These are phyloP conservation scores for Nomada ferruginata DNA, from an alignment of 2,888 invertebrate species.

Conservation along the genomic window DNA sequence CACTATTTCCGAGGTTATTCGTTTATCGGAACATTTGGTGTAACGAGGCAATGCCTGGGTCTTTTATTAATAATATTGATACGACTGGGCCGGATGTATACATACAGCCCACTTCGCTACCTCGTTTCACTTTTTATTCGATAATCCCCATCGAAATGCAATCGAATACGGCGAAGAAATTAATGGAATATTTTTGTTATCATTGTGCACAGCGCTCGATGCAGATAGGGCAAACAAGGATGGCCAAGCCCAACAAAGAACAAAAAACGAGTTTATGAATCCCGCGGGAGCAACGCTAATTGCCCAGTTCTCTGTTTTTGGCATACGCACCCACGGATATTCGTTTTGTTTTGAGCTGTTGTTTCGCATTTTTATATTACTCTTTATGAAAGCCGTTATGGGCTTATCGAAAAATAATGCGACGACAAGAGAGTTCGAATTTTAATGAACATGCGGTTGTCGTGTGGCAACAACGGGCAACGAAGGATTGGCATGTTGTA, in stretches of 20 bases:
- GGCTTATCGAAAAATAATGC: neutral
- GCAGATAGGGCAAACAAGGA: slow-evolving; percentile 44
- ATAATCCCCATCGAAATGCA: slow-evolving; percentile 60
- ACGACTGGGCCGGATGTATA: slow-evolving; percentile 41
- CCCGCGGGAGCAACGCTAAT: slow-evolving; percentile 55
- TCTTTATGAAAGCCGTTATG: slow-evolving; percentile 21
- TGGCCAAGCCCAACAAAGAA: slow-evolving; percentile 36
- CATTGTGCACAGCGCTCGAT: slow-evolving; percentile 43
- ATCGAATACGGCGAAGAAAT: slow-evolving; percentile 57
- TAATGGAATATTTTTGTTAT: slow-evolving; percentile 66
- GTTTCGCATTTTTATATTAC: slow-evolving; percentile 52
- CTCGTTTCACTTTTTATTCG: slow-evolving; percentile 40
- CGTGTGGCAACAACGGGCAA: slow-evolving; percentile 5
- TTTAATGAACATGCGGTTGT: slow-evolving; percentile 36
- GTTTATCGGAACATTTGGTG: slow-evolving; percentile 54
- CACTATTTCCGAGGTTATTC: slow-evolving; percentile 26
- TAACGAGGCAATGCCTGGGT: slow-evolving; percentile 27
- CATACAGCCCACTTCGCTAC: neutral
- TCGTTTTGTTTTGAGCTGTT: slow-evolving; percentile 24
- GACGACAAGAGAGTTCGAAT: slow-evolving; percentile 29
- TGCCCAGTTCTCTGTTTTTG: slow-evolving; percentile 52
- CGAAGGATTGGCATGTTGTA: neutral
- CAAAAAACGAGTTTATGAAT: slow-evolving; percentile 55
- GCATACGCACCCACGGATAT: slow-evolving; percentile 34
- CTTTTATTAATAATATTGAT: slow-evolving; percentile 58